Evolutionary conservation across 2,113 vertebrate genomes (phyloP).

Genomic region (Amia ocellicauda): DNA sequence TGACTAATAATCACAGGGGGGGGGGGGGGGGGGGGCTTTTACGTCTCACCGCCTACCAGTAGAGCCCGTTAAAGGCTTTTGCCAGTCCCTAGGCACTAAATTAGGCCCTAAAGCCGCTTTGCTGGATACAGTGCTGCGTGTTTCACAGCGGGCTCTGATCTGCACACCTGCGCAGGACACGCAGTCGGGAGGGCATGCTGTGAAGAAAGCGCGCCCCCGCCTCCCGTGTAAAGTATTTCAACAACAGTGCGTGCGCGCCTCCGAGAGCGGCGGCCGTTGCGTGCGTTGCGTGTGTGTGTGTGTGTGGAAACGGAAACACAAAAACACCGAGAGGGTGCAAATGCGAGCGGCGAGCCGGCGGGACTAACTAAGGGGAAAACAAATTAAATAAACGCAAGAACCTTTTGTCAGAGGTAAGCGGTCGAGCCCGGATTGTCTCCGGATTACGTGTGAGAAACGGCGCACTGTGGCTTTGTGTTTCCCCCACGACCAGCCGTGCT

Average conservation of each 20-base stretch:
- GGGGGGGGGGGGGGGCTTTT: no score
- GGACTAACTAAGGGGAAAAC: constrained; percentile 10
- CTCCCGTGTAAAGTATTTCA: constrained; percentile 48
- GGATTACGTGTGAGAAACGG: no score
- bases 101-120: not conserved
- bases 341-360: not conserved
- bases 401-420: constrained; percentile 56
- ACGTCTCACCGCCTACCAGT: no score
- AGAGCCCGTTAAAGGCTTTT: constrained; percentile 4
- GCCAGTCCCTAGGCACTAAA: no score
- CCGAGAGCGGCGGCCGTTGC: constrained; percentile 50
- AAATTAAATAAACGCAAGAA: constrained; percentile 32
- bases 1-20: not conserved
- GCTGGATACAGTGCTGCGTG: not conserved
- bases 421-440: not conserved
- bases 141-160: no score
- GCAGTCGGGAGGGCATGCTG: not conserved
- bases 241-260: constrained; percentile 54
- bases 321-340: constrained; percentile 43
- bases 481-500: no score
- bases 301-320: constrained; percentile 40
- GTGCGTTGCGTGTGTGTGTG: constrained; percentile 48
- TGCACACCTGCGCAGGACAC: no score
- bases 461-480: no score
- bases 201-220: not conserved